phyloP scores from a whole-genome alignment of 2,888 invertebrate species.

The Lasioglossum vierecki region DNA sequence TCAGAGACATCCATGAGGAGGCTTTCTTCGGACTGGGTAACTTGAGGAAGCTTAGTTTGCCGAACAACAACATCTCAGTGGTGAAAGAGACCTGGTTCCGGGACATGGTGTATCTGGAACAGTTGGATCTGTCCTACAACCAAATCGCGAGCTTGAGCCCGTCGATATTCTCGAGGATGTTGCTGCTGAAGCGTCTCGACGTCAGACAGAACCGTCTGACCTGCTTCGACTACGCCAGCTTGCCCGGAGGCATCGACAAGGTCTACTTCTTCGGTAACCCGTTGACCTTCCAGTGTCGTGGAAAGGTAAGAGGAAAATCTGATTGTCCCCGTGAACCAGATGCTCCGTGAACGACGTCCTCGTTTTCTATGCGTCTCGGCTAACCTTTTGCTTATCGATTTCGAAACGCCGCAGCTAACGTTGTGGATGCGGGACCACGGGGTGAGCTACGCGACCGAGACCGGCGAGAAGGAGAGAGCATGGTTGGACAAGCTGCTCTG shows the following conservation, averaged over 20 bases:
- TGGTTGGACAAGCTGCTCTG: constrained; percentile 78
- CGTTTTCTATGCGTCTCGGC: background rate
- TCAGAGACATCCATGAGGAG: constrained; percentile 62
- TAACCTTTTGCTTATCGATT: constrained; percentile 33
- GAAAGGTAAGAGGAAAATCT: constrained; percentile 69
- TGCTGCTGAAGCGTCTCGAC: constrained; percentile 71
- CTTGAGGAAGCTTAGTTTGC: constrained; percentile 73
- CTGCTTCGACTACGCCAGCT: constrained; percentile 66
- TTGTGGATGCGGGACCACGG: constrained; percentile 77
- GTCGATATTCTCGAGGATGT: constrained; percentile 64
- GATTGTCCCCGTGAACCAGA: background rate
- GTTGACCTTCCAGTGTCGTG: constrained; percentile 72
- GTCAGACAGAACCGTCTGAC: constrained; percentile 74
- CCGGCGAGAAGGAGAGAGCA: constrained; percentile 54
- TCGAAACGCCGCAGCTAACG: constrained; percentile 71
- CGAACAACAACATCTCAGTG: constrained; percentile 72
- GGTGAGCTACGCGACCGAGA: constrained; percentile 72
- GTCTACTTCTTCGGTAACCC: constrained; percentile 76
- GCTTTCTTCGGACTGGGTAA: constrained; percentile 67
- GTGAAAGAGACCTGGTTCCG: constrained; percentile 72
- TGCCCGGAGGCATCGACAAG: constrained; percentile 74
- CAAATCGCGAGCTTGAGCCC: constrained; percentile 66
- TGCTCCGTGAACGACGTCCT: background rate
- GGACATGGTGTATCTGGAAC: constrained; percentile 67
- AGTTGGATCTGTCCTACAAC: constrained; percentile 78